phyloP scores from a whole-genome alignment of 2,113 vertebrate species.

The Calypte anna region DNA sequence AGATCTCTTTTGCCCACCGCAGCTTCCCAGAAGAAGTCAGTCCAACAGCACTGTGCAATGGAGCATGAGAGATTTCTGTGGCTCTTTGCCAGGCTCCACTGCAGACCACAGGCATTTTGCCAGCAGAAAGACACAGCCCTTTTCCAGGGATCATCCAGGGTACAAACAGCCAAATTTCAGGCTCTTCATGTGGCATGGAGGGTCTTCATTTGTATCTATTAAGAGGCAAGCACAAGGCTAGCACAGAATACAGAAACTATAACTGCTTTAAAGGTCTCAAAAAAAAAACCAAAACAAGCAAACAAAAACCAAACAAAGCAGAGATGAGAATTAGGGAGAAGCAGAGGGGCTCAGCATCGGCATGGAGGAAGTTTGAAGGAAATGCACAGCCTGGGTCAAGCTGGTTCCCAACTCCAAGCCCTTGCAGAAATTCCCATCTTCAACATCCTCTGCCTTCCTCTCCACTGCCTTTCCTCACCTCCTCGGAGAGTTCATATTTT shows the following conservation, averaged over 20 bases:
- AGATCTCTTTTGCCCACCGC: fast-evolving
- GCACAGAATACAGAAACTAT: not conserved
- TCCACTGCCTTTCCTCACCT: not conserved
- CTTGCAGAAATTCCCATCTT: not conserved
- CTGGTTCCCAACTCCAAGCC: not conserved
- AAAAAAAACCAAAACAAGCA: not conserved
- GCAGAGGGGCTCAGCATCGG: fast-evolving
- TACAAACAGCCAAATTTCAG: not conserved
- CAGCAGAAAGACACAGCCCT: not conserved
- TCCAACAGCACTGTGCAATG: not conserved
- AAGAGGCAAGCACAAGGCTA: not conserved
- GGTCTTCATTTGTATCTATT: not conserved
- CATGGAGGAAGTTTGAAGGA: not conserved
- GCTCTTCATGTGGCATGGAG: not conserved
- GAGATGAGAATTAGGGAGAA: not conserved
- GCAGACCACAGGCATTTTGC: not conserved
- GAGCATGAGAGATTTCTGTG: not conserved
- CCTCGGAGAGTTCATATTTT: not conserved
- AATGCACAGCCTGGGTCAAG: not conserved
- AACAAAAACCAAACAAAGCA: too few species aligned
- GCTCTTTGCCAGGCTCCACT: not conserved
- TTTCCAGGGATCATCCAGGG: not conserved
- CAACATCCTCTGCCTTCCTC: not conserved
- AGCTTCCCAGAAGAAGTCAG: not conserved
- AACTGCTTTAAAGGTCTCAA: not conserved